Conservation (phyloP, 2,888 invertebrate species). For the Hofmannophila pseudospretella region DNA sequence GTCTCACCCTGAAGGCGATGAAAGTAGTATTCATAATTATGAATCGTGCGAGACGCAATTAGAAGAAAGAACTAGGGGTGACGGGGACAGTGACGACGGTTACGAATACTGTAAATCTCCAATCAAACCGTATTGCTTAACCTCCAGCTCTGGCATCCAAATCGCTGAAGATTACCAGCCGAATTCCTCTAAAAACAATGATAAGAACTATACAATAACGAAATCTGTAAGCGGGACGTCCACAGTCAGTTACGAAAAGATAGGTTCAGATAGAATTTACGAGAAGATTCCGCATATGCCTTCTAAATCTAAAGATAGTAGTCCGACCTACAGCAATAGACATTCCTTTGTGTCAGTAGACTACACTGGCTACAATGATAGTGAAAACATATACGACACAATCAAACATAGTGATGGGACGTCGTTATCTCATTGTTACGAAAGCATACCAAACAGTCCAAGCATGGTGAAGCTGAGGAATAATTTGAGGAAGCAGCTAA, state of each 20-base stretch:
- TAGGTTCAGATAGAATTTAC: conserved; percentile 68
- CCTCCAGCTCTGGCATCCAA: conserved; percentile 65
- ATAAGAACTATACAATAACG: conserved; percentile 55
- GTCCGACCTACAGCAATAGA: conserved; percentile 56
- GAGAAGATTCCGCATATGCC: conserved; percentile 61
- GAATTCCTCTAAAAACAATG: conserved; percentile 32
- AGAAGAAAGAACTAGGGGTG: conserved; percentile 64
- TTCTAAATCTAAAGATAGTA: conserved; percentile 49
- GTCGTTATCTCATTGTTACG: conserved; percentile 78
- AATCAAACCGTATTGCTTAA: conserved; percentile 61
- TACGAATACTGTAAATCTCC: conserved; percentile 72
- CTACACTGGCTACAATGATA: conserved; percentile 62
- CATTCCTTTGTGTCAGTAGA: conserved; percentile 60
- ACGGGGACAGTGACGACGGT: conserved; percentile 69
- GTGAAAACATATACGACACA: conserved; percentile 80
- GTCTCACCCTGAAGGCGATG: conserved; percentile 69
- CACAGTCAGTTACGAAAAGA: conserved; percentile 67
- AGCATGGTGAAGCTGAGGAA: conserved; percentile 63
- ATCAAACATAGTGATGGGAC: conserved; percentile 74
- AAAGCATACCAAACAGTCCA: conserved; percentile 76
- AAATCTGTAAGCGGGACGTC: conserved; percentile 70
- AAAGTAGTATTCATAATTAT: conserved; percentile 72
- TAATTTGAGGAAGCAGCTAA: conserved; percentile 52
- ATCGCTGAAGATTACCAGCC: conserved; percentile 75
- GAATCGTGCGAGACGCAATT: conserved; percentile 60